Base-by-base conservation (phyloP, 2,888 invertebrate species). In the Elysia crispata region DNA sequence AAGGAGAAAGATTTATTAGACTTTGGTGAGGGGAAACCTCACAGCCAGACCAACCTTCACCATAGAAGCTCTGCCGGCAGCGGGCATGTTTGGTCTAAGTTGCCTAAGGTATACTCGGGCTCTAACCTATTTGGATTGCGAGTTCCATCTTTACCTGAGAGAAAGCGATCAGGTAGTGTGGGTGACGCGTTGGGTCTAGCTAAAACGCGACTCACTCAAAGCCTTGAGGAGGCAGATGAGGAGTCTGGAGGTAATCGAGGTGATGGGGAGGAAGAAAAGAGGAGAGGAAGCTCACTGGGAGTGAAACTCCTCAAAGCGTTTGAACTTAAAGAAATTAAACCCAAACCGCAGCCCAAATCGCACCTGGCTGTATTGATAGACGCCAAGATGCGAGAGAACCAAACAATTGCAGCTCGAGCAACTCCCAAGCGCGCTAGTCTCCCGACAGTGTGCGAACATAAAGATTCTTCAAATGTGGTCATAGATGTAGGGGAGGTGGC, bases 121-220 rank as follows among this genome's bases (percentile, higher is more conserved):
- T 86, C 89, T 15, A 90, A 90, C 83, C 80, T 90, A 57, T 89
- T 89, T 83, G 89, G 89, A 33, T 83, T 90, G 30, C 82, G 84
- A 62, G 87, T 89, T 31, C 88, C 88, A 1, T 82, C 81, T 64
- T 81, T 89, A n/a, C 85, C 84, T 30, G 87, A 89, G 67, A 82
- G 87, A 69, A 87, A 88, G 82, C 85, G 89, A n/a, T 88, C 88
- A 0, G 89, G 89, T 1, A 90, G 89, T 83, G 88, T 89, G 13
- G 89, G 89, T 25, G 88, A 85, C 79, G 81, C 82, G 1, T 81
- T 64, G 30, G 80, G 73, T 13, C 18, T 82, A 30, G 54, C 80
- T 11, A 69, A 69, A 18, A 72, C 77, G 49, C 54, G 74, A 1
- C 82, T 77, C 0, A 80, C 83, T 20, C 80, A 82, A 30, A 81